phyloP scores from a whole-genome alignment of 2,797 vertebrate genomes.

The Eulemur mongoz region DNA sequence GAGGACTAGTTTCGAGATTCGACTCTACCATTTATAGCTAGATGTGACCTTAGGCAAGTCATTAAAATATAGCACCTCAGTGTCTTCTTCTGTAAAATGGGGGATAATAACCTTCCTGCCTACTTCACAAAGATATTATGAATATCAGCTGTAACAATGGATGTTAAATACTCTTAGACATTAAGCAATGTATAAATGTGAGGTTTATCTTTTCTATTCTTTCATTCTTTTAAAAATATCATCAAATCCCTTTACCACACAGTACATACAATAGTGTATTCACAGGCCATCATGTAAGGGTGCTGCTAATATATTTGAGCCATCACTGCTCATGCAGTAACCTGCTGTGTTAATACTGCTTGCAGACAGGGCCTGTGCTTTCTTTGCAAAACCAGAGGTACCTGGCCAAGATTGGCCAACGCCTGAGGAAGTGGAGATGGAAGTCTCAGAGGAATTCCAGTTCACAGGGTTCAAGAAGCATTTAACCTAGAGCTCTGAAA shows the following conservation, averaged over 20 bases:
- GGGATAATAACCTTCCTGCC: background rate
- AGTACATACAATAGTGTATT: background rate
- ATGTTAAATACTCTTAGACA: background rate
- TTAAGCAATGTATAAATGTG: background rate
- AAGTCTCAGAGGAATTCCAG: background rate
- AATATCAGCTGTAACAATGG: background rate
- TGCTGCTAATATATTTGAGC: background rate
- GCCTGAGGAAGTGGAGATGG: background rate
- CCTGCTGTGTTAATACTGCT: background rate
- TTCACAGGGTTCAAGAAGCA: background rate
- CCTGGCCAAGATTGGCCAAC: no score
- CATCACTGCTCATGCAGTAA: background rate
- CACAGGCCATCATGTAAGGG: background rate
- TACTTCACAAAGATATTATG: background rate
- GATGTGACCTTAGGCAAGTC: background rate
- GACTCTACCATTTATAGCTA: background rate
- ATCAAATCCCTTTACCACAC: background rate
- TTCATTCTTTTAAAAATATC: background rate
- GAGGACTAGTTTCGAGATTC: background rate
- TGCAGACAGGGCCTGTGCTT: accelerated
- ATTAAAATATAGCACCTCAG: background rate
- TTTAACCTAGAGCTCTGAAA: background rate
- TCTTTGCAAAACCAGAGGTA: background rate
- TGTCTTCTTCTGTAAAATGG: background rate
- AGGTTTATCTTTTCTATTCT: background rate